Base-by-base conservation (phyloP, 2,113 vertebrate species). In the Emydocephalus ijimae region DNA sequence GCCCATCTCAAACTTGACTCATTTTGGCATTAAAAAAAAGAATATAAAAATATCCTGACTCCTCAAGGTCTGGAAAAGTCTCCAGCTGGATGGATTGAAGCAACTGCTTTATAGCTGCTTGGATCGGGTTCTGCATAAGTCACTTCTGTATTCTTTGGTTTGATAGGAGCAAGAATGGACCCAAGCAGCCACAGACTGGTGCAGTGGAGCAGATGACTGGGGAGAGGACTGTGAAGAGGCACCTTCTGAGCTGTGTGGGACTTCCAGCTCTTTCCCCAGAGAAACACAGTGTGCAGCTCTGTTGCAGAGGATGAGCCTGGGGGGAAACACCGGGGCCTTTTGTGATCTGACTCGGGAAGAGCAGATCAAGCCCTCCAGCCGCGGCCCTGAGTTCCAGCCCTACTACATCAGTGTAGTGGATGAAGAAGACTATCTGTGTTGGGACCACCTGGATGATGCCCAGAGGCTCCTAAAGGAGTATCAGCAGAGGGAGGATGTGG, bases 141-240 rank as follows among this genome's bases (percentile, higher is more conserved):
- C 4, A 10, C 3, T 26, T 26, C 14, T 52, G 74, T 18, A 1
- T 56, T 29, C 34, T 45, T 12, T 1, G 5, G 2, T 0, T 64
- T 91, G 34, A 34, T 88, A 97, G 97, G 95, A 95, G 39, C 94
- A 96, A 87, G 95, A 95, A 64, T 12, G 6, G 0, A 59, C 50
- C 48, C 92, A 96, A 57, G 90, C 93, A 14, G 89, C 95, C 5
- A 94, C 96, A 85, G 97, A 98, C 2, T 99, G 98, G 98, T 98
- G 98, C 94, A 97, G 97, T 10, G 98, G 96, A 85, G 98, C 98
- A 2, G 98, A 98, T 92, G 98, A 99, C 95, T 99, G 98, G 98
- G 98, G 98, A 20, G 91, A 88, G 52, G 96, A 96, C 23, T 94
- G 88, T 5, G 97, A 95, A 92, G 93, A 94, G 54, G 88, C 69